Evolutionary conservation across 2,113 vertebrate genomes (phyloP).

Genomic region (Arenaria interpres): DNA sequence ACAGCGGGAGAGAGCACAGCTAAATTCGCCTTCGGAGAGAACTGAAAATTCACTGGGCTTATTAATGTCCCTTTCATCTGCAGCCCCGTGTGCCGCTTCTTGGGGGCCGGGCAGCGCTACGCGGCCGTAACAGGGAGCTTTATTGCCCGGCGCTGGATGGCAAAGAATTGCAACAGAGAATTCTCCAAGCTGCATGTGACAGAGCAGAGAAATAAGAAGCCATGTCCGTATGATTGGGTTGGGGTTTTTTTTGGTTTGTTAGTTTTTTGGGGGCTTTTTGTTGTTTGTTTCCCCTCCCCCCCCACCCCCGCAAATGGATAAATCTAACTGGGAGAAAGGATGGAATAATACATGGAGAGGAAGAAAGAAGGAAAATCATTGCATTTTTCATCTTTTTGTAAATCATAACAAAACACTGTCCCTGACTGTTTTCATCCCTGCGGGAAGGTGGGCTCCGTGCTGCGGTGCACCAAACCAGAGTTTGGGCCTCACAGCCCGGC

Average conservation of each 20-base stretch:
- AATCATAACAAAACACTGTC: not conserved
- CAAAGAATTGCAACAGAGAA: not conserved
- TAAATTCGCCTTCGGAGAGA: not conserved
- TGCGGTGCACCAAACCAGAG: not conserved
- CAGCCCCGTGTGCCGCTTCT: accelerated
- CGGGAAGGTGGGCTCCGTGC: not conserved
- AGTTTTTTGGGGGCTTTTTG: too few species aligned
- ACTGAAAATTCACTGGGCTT: not conserved
- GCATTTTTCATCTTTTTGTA: not conserved
- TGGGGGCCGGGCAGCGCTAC: accelerated
- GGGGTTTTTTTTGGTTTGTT: too few species aligned
- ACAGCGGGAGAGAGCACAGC: not conserved
- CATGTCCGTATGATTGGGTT: too few species aligned
- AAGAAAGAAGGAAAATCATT: not conserved
- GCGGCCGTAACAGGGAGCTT: not conserved
- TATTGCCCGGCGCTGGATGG: not conserved
- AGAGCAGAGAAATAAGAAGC: not conserved
- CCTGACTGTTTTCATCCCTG: not conserved
- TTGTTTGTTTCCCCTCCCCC: accelerated
- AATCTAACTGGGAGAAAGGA: not conserved
- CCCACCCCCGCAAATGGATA: not conserved
- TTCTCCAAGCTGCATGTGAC: not conserved
- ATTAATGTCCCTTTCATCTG: not conserved
- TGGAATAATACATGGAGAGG: not conserved
- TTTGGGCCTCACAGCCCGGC: not conserved